Conservation (phyloP, 1,140 invertebrate species). For the Luehdorfia chinensis region DNA sequence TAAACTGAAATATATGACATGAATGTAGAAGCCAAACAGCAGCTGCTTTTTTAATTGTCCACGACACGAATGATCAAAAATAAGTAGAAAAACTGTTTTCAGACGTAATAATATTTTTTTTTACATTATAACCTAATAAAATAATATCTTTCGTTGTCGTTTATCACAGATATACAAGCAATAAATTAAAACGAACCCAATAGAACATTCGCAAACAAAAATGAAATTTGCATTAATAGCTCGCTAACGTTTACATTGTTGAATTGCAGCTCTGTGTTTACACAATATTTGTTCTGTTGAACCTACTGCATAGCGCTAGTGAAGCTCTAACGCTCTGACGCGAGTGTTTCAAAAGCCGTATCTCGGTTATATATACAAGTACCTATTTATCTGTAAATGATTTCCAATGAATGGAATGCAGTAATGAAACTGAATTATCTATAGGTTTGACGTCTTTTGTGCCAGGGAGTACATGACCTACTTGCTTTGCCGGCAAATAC, state of each 20-base stretch:
- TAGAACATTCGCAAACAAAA: conserved; percentile 11
- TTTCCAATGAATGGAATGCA: not conserved
- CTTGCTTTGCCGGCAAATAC: too few species aligned
- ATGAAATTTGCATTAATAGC: conserved; percentile 3
- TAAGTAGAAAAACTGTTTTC: too few species aligned
- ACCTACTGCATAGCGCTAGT: not conserved
- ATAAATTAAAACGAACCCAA: too few species aligned
- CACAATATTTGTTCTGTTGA: not conserved
- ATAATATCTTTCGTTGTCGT: too few species aligned
- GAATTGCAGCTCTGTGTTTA: not conserved
- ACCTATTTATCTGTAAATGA: not conserved
- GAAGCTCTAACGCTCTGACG: not conserved
- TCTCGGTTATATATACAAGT: not conserved
- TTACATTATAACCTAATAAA: too few species aligned
- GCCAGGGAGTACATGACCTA: not conserved
- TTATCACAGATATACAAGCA: too few species aligned
- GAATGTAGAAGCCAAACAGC: too few species aligned
- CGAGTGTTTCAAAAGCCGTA: not conserved
- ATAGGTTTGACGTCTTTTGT: not conserved
- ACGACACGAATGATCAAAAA: too few species aligned
- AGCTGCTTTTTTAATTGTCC: too few species aligned
- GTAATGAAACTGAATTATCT: conserved; percentile 2
- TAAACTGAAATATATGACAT: too few species aligned
- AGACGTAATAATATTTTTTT: too few species aligned
- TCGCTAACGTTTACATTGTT: not conserved